Conservation (phyloP, 2,888 invertebrate genomes). For the Coremacera marginata region DNA sequence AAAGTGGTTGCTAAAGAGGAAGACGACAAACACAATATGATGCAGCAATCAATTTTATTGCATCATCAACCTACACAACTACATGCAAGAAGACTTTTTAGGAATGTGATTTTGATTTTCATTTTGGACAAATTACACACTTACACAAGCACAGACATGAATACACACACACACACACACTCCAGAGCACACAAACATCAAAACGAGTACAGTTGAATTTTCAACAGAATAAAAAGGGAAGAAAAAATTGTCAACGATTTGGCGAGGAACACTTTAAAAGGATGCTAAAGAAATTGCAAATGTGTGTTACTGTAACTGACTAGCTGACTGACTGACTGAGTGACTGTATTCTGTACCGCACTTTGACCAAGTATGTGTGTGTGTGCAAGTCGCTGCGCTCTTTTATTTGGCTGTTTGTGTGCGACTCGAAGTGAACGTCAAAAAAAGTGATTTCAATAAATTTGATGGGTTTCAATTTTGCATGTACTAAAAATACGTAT, state of each 20-base stretch:
- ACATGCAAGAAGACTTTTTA: conserved; percentile 7
- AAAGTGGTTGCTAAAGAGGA: not conserved
- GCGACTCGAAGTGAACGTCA: conserved; percentile 35
- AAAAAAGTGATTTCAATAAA: conserved; percentile 67
- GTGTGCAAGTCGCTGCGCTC: conserved; percentile 24
- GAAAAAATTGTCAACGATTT: conserved; percentile 5
- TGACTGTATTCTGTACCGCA: not conserved
- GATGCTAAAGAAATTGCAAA: conserved; percentile 17
- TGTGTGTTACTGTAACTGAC: conserved; percentile 5
- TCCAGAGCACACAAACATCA: not conserved
- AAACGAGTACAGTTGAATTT: not conserved
- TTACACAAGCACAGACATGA: not conserved
- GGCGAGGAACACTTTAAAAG: conserved; percentile 20
- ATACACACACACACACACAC: not conserved
- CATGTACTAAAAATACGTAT: conserved; percentile 55
- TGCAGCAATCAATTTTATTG: conserved; percentile 32
- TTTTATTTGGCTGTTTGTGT: not conserved
- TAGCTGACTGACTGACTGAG: conserved; percentile 3
- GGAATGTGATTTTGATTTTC: conserved; percentile 21
- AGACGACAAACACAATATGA: not conserved
- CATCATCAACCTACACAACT: conserved; percentile 13
- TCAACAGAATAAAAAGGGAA: conserved; percentile 1
- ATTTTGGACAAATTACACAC: conserved; percentile 26
- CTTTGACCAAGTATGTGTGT: not conserved
- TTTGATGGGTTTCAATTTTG: conserved; percentile 67